These are phyloP conservation scores for Nomada hirtipes DNA, from an alignment of 2,888 invertebrate species.

Conservation along the genomic window DNA sequence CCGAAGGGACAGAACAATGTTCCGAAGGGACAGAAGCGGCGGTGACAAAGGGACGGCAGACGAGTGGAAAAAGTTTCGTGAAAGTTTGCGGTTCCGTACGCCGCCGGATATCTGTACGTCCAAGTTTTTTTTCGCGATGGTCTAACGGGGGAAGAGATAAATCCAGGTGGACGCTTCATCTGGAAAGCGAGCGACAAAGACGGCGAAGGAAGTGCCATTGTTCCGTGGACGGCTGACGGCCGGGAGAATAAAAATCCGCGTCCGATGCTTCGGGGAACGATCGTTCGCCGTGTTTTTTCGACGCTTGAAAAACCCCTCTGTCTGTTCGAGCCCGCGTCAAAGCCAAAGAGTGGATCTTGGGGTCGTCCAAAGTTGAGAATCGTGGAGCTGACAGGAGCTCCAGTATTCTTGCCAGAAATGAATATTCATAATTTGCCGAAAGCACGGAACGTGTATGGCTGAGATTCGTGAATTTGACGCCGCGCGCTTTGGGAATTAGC, in stretches of 20 bases:
- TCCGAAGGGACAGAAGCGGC: not conserved
- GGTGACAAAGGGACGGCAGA: constrained; percentile 10
- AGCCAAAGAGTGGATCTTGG: constrained; percentile 15
- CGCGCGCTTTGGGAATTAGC: not conserved
- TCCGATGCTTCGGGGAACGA: constrained; percentile 39
- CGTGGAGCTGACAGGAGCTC: not conserved
- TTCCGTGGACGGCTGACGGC: constrained; percentile 62
- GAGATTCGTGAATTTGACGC: not conserved
- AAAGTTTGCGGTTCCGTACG: constrained; percentile 57
- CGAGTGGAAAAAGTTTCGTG: constrained; percentile 45
- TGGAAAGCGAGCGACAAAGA: constrained; percentile 61
- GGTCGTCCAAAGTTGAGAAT: not conserved
- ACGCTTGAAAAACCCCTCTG: constrained; percentile 1
- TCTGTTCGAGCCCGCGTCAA: not conserved
- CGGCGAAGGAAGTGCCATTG: constrained; percentile 51
- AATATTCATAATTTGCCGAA: constrained; percentile 10
- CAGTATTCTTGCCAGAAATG: not conserved
- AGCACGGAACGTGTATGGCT: not conserved
- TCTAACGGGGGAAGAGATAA: constrained; percentile 65
- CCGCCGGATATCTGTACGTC: constrained; percentile 56
- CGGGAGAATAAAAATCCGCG: constrained; percentile 66
- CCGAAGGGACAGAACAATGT: constrained; percentile 21
- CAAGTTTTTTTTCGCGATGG: constrained; percentile 56
- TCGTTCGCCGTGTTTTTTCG: constrained; percentile 27
- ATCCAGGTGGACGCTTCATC: constrained; percentile 64